Evolutionary conservation across 2,888 invertebrate species (phyloP).

Genomic region (Conchocele bisecta): DNA sequence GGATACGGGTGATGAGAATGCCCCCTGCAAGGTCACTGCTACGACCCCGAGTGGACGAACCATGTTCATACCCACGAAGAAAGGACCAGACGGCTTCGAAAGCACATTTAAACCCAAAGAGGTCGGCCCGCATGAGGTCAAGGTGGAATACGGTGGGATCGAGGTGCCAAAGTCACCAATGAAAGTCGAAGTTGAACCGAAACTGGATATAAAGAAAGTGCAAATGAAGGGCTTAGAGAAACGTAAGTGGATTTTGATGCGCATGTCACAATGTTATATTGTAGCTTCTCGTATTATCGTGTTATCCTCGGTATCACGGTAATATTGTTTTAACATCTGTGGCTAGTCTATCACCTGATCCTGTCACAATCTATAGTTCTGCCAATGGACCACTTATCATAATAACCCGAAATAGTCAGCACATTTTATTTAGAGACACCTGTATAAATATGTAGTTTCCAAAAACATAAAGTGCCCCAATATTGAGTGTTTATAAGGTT

Average conservation of each 20-base stretch:
- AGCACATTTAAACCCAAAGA: slow-evolving; percentile 80
- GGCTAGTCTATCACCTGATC: no score
- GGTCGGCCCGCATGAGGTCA: slow-evolving; percentile 82
- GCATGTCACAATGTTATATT: no score
- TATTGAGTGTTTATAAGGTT: no score
- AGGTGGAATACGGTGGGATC: slow-evolving; percentile 78
- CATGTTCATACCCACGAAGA: slow-evolving; percentile 90
- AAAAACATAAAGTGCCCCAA: no score
- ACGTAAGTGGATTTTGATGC: slow-evolving; percentile 90
- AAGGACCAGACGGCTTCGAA: slow-evolving; percentile 88
- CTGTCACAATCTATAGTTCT: no score
- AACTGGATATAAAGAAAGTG: slow-evolving; percentile 91
- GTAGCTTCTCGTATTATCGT: no score
- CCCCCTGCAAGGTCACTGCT: slow-evolving; percentile 63
- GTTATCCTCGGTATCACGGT: no score
- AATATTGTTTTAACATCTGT: no score
- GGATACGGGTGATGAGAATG: slow-evolving; percentile 58
- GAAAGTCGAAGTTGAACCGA: slow-evolving; percentile 76
- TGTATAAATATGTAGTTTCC: no score
- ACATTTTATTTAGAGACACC: no score
- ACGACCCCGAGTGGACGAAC: slow-evolving; percentile 81
- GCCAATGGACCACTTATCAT: no score
- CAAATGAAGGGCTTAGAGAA: slow-evolving; percentile 93
- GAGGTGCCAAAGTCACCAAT: slow-evolving; percentile 81
- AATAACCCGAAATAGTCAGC: no score